Conservation (phyloP, 2,797 vertebrate genomes). For the Acanthornis magna region DNA sequence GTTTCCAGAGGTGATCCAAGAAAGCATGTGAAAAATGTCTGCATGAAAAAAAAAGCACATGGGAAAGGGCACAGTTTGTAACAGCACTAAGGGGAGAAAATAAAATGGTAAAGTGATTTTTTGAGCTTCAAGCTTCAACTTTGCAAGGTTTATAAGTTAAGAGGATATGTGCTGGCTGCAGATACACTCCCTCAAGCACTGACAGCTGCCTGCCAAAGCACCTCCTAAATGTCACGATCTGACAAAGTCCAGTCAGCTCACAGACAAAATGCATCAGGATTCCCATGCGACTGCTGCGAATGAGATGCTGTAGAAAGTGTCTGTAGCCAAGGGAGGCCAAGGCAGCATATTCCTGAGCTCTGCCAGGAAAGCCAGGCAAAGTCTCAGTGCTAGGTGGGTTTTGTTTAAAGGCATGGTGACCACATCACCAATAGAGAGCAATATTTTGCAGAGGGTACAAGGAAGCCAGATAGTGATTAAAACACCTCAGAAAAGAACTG, state of each 20-base stretch:
- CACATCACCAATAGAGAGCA: neutral
- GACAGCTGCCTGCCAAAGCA: neutral
- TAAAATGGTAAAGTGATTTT: neutral
- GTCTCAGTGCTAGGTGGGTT: neutral
- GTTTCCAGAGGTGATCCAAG: neutral
- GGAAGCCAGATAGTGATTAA: neutral
- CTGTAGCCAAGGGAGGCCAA: neutral
- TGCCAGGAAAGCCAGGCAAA: neutral
- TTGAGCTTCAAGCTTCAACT: neutral
- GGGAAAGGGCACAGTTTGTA: neutral
- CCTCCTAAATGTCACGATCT: neutral
- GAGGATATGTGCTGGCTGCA: neutral
- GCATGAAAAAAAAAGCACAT: neutral
- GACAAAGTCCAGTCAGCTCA: neutral
- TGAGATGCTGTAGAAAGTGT: neutral
- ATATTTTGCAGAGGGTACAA: neutral
- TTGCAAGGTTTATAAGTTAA: neutral
- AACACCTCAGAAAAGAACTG: neutral
- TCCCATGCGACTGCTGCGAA: fast-evolving
- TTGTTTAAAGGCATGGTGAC: neutral
- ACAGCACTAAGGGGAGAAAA: neutral
- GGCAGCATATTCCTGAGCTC: neutral
- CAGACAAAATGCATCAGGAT: neutral
- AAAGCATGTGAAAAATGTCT: conserved; percentile 35
- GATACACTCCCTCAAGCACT: neutral